phyloP scores from a whole-genome alignment of 2,888 invertebrate genomes.

The Sepiola atlantica region DNA sequence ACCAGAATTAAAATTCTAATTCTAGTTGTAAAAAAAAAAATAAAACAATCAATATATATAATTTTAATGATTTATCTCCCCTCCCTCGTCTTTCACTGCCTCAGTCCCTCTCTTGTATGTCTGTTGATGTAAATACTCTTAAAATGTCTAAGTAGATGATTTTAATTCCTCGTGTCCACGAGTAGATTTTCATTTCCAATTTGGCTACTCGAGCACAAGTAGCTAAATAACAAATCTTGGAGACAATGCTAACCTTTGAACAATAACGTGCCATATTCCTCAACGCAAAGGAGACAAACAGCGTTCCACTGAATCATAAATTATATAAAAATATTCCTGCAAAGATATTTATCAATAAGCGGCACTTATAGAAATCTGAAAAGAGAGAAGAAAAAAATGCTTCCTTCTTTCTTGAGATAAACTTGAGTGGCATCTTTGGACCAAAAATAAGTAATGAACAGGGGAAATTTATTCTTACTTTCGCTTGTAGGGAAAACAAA shows the following conservation, averaged over 20 bases:
- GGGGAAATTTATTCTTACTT: not conserved
- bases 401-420: not conserved
- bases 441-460: not conserved
- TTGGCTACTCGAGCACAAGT: not conserved
- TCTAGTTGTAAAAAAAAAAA: too few relatives aligned
- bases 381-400: not conserved
- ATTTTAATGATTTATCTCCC: too few relatives aligned
- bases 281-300: not conserved
- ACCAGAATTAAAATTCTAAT: too few relatives aligned
- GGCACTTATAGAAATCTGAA: not conserved
- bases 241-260: slow-evolving; percentile 4
- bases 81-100: too few relatives aligned
- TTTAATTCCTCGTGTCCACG: not conserved
- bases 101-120: not conserved
- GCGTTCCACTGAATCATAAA: not conserved
- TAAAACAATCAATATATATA: too few relatives aligned
- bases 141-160: not conserved
- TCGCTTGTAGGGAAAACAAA: not conserved
- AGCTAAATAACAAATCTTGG: not conserved
- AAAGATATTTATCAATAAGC: not conserved
- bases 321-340: not conserved
- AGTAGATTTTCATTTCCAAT: not conserved
- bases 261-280: not conserved
- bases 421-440: not conserved
- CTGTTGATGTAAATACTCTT: not conserved